These are phyloP conservation scores for Temnopleurus reevesii DNA, from an alignment of 53 echinoderm and acorn worm genomes.

Conservation along the genomic window DNA sequence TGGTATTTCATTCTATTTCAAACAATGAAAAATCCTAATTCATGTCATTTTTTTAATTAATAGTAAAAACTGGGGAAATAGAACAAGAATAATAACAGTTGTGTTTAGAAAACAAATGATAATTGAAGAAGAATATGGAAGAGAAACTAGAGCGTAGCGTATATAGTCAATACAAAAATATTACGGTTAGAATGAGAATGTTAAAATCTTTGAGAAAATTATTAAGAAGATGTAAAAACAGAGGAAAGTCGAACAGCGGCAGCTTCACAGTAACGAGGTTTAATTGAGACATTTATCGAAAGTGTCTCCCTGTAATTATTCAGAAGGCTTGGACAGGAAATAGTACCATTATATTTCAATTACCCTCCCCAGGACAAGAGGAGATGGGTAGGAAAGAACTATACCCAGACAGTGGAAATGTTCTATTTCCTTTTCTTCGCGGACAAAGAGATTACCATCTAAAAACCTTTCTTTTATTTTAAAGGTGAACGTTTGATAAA, in stretches of 20 bases:
- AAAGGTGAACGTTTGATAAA: background rate
- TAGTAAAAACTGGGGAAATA: too few species aligned
- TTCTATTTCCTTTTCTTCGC: background rate
- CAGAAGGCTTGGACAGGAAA: background rate
- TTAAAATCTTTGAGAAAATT: too few species aligned
- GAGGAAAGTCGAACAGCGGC: background rate
- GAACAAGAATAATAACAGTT: too few species aligned
- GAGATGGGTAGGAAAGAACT: background rate
- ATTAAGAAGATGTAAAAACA: background rate
- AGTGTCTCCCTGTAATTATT: background rate
- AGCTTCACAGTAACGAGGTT: background rate
- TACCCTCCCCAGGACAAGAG: background rate
- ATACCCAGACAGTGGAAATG: slow-evolving; percentile 26
- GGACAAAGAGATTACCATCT: background rate
- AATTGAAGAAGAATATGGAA: too few species aligned
- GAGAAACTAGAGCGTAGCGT: too few species aligned
- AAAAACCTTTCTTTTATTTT: background rate
- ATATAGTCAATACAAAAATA: too few species aligned
- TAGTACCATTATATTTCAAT: slow-evolving; percentile 25
- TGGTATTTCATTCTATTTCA: too few species aligned
- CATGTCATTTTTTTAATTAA: too few species aligned
- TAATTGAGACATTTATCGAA: slow-evolving; percentile 20
- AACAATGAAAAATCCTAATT: too few species aligned
- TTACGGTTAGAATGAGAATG: too few species aligned
- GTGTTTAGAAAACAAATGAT: too few species aligned